A percentile compares a stretch with the other conserved stretches of the same genome.
phyloP scores from a whole-genome alignment of 2,888 invertebrate species.

The Diarsia brunnea region DNA sequence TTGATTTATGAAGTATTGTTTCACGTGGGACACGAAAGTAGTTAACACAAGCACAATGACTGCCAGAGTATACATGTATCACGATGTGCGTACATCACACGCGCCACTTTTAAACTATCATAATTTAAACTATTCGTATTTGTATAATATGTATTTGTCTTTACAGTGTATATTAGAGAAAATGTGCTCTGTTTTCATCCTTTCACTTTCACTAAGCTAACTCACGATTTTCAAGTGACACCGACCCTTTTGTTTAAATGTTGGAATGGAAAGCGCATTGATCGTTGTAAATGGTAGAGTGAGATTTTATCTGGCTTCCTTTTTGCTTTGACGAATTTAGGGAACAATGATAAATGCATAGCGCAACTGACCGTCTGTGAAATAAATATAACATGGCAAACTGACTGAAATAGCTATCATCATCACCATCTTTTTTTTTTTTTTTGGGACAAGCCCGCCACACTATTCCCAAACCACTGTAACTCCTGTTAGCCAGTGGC shows the following conservation, averaged over 20 bases:
- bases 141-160: conserved; percentile 24
- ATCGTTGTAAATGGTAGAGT: conserved; percentile 10
- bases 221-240: conserved; percentile 46
- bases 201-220: conserved; percentile 55
- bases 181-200: conserved; percentile 54
- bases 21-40: conserved; percentile 64
- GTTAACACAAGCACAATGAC: conserved; percentile 53
- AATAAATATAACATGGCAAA: neutral
- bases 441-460: no score
- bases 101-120: conserved; percentile 60
- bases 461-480: no score
- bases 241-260: conserved; percentile 43
- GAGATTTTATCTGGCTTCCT: conserved; percentile 5
- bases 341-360: neutral
- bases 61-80: conserved; percentile 7
- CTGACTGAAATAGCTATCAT: no score
- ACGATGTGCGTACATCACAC: conserved; percentile 63
- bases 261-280: conserved; percentile 34
- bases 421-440: no score
- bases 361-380: neutral
- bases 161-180: conserved; percentile 44
- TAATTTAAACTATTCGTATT: conserved; percentile 56
- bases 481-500: no score
- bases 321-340: neutral
- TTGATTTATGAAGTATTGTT: conserved; percentile 63